Conservation (phyloP, 2,888 invertebrate species). For the Xestia ashworthii region DNA sequence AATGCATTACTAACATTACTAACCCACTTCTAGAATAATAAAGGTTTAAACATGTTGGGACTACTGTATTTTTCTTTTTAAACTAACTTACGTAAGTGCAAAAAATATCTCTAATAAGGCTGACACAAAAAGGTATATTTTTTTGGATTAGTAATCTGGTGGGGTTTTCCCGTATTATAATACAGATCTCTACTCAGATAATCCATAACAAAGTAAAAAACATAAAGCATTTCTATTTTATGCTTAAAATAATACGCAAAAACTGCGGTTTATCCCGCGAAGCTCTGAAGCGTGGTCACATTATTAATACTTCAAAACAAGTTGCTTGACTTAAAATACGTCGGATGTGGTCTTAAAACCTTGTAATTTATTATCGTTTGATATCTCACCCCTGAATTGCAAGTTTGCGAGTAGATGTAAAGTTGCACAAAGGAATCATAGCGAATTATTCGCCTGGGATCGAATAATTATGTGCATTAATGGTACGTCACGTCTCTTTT, state of each 20-base stretch:
- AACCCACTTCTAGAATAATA: background rate
- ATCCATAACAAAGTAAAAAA: background rate
- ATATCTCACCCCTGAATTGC: no score
- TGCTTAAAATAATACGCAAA: constrained; percentile 2
- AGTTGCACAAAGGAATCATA: background rate
- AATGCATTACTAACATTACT: background rate
- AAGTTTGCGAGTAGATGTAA: background rate
- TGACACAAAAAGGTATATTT: background rate
- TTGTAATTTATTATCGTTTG: background rate
- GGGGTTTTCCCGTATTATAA: constrained; percentile 29
- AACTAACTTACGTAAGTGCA: background rate
- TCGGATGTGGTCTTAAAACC: background rate
- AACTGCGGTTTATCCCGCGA: constrained; percentile 23
- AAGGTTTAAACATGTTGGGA: background rate
- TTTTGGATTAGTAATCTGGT: constrained; percentile 2
- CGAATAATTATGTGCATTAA: background rate
- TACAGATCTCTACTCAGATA: background rate
- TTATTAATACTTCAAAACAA: constrained; percentile 20
- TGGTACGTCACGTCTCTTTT: background rate
- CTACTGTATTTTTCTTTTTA: background rate
- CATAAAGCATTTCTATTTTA: background rate
- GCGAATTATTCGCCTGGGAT: no score
- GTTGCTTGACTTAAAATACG: constrained; percentile 34
- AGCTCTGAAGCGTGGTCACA: constrained; percentile 22
- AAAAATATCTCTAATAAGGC: constrained; percentile 10